Conservation (phyloP, 1,140 invertebrate genomes). For the Penaeus japonicus region DNA sequence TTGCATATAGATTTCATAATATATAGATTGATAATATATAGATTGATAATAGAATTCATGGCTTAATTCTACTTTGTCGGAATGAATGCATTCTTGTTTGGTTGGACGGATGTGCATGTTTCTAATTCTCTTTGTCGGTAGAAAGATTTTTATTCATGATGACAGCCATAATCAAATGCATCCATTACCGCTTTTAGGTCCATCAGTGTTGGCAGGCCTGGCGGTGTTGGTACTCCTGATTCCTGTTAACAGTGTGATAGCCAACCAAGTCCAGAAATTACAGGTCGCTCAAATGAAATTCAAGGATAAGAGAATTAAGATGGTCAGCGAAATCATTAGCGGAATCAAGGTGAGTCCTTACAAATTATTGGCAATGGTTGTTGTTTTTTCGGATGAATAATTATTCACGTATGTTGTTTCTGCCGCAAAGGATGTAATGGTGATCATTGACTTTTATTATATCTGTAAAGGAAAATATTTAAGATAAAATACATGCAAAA, state of each 20-base stretch:
- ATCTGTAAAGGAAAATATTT: too few species aligned
- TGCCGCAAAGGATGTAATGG: too few species aligned
- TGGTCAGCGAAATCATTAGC: conserved; percentile 93
- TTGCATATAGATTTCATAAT: too few species aligned
- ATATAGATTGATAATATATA: too few species aligned
- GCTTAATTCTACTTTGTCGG: too few species aligned
- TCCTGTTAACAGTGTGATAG: conserved; percentile 87
- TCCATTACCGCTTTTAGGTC: conserved; percentile 65
- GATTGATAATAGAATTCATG: too few species aligned
- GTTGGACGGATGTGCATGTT: neutral
- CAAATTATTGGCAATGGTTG: neutral
- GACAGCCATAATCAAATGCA: neutral
- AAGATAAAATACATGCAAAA: too few species aligned
- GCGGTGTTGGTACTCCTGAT: conserved; percentile 92
- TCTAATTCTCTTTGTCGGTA: neutral
- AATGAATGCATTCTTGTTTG: too few species aligned
- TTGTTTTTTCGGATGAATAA: too few species aligned
- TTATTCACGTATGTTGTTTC: too few species aligned
- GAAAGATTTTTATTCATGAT: neutral
- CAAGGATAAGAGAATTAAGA: conserved; percentile 89
- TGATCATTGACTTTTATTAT: too few species aligned
- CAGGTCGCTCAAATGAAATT: conserved; percentile 89
- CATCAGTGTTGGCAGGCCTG: conserved; percentile 87
- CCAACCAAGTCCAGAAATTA: conserved; percentile 75
- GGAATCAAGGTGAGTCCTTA: conserved; percentile 82